Conservation (phyloP, 2,888 invertebrate species). For the Empis livida region DNA sequence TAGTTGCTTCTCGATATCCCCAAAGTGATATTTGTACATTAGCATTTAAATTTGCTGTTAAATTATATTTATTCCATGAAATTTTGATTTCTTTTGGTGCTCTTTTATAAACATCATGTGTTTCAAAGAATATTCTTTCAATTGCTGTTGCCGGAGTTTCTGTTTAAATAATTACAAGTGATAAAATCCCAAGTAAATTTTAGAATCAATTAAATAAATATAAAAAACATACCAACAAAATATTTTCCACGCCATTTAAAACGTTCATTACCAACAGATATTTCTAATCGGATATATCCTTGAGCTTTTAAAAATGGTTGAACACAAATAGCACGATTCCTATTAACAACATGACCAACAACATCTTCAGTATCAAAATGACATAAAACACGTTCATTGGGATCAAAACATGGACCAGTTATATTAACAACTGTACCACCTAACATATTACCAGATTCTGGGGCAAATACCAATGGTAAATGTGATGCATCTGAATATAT, state of each 20-base stretch:
- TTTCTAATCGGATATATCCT: slow-evolving; percentile 76
- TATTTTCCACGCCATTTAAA: slow-evolving; percentile 85
- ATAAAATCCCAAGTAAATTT: no score
- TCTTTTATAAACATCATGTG: slow-evolving; percentile 56
- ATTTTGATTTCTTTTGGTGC: slow-evolving; percentile 63
- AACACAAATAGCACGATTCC: slow-evolving; percentile 76
- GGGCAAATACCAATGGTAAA: slow-evolving; percentile 75
- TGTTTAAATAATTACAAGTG: no score
- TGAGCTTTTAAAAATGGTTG: slow-evolving; percentile 78
- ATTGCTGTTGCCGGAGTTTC: slow-evolving; percentile 82
- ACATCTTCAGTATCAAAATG: slow-evolving; percentile 74
- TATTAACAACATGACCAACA: slow-evolving; percentile 59
- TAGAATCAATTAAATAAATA: background rate
- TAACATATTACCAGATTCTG: slow-evolving; percentile 93
- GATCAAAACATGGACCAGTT: slow-evolving; percentile 86
- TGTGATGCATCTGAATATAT: slow-evolving; percentile 69
- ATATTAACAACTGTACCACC: slow-evolving; percentile 94
- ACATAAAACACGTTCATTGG: slow-evolving; percentile 62
- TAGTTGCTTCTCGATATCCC: slow-evolving; percentile 80
- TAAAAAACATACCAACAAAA: slow-evolving; percentile 62
- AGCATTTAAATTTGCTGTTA: slow-evolving; percentile 66
- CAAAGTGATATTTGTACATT: slow-evolving; percentile 70
- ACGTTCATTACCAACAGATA: slow-evolving; percentile 68
- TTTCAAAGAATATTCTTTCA: slow-evolving; percentile 72
- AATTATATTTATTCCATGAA: slow-evolving; percentile 73